Evolutionary conservation across 2,888 invertebrate genomes (phyloP), one percentile per base, ranked within the genome.

Genomic region (Sussaba pulchella): DNA sequence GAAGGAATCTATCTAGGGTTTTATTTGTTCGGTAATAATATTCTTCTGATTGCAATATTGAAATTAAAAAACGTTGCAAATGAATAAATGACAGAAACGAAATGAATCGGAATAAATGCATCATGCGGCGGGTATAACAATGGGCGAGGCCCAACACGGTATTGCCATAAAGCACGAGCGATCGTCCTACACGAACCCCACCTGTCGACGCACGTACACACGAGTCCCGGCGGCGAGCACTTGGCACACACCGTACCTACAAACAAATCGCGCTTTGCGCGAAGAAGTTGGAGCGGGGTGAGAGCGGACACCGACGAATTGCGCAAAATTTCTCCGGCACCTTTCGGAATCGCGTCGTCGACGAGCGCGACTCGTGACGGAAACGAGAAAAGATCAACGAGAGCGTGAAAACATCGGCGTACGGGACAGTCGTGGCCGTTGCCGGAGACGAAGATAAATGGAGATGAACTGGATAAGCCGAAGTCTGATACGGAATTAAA

Each of bases 121-220:
- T 87, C 84, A 85, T 83, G 64, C 57, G 85, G 83, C 84, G 84
- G 81, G 83, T 87, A 43, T 70, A 89, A 36, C 66, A 89, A 89
- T 89, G 89, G 89, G 89, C 87, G 89, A 91, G 90, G 88, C 90
- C 87, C 83, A 6, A 86, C 82, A 61, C 70, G 86, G 84, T 85
- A 88, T 89, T 85, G 88, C 89, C 86, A 88, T 90, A 90, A 91
- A 91, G 87, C 84, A 89, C 81, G 12, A 76, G n/a, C 74, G 87
- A 88, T 87, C 91, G 89, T 91, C 91, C 91, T 89, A 91, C 91
- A 88, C 90, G 88, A 31, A 85, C 88, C 90, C 88, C 91, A 91
- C 91, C 91, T 91, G 91, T 91, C 88, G 88, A 85, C 79, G 85
- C 83, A 84, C 84, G 83, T 83, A 86, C 84, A n/a, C n/a, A 31